Conservation (phyloP, 2,113 vertebrate genomes). For the Naja naja region DNA sequence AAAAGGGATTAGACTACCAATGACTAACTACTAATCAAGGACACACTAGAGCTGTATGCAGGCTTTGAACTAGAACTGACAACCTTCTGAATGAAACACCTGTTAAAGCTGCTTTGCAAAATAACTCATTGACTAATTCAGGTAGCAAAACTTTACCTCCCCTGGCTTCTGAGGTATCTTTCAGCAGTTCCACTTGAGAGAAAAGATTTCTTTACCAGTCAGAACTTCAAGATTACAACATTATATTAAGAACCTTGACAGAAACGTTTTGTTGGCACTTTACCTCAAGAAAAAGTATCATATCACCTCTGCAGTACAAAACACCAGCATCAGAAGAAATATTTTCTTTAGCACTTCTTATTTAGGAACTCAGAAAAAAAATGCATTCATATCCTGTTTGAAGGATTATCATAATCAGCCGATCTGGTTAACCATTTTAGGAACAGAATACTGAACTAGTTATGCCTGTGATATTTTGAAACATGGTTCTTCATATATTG, state of each 20-base stretch:
- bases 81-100: neutral
- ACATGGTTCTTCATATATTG: neutral
- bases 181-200: neutral
- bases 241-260: neutral
- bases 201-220: neutral
- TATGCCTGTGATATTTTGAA: neutral
- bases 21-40: neutral
- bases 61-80: neutral
- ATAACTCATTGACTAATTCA: neutral
- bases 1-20: neutral
- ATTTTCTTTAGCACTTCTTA: neutral
- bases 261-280: neutral
- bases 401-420: neutral
- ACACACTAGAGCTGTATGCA: neutral
- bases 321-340: neutral
- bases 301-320: neutral
- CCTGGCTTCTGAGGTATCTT: neutral
- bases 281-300: neutral
- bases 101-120: neutral
- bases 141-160: neutral
- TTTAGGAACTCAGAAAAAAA: neutral
- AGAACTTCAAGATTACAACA: neutral
- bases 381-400: neutral
- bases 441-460: neutral
- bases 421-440: neutral